Conservation (phyloP, 2,888 invertebrate species). For the Hydrotaea cyrtoneurina region DNA sequence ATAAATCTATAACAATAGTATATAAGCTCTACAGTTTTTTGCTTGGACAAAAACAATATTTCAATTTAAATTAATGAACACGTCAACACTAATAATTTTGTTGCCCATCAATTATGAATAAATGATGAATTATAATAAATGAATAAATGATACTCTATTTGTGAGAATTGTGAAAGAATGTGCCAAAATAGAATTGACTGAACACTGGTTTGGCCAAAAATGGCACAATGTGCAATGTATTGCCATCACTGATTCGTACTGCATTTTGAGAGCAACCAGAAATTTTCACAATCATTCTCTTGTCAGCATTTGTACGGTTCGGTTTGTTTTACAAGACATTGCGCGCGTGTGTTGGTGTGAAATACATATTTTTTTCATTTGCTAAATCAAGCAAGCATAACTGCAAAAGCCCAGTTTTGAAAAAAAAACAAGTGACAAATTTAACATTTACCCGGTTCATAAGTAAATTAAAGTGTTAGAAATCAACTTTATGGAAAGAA, state of each 20-base stretch:
- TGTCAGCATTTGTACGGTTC: slow-evolving; percentile 54
- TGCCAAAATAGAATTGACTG: too few relatives aligned
- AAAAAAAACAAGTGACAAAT: slow-evolving; percentile 35
- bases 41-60: too few relatives aligned
- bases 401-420: slow-evolving; percentile 38
- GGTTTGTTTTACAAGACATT: slow-evolving; percentile 48
- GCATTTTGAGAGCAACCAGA: slow-evolving; percentile 16
- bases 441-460: slow-evolving; percentile 31
- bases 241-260: slow-evolving; percentile 45
- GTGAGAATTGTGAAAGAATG: too few relatives aligned
- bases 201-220: too few relatives aligned
- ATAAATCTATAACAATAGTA: too few relatives aligned
- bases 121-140: too few relatives aligned
- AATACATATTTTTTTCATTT: slow-evolving; percentile 41
- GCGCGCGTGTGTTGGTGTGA: slow-evolving; percentile 11
- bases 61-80: too few relatives aligned
- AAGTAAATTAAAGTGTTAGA: slow-evolving; percentile 39
- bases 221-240: too few relatives aligned
- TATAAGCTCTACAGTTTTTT: too few relatives aligned
- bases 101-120: too few relatives aligned
- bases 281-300: slow-evolving; percentile 62
- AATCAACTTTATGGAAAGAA: slow-evolving; percentile 36
- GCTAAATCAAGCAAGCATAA: background rate
- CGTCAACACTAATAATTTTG: too few relatives aligned
- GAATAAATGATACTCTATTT: too few relatives aligned